Percentiles rank a stretch among this genome's conserved stretches.
These are phyloP conservation scores for Drosophila burlai DNA, from an alignment of 1,140 invertebrate genomes.

Conservation along the genomic window DNA sequence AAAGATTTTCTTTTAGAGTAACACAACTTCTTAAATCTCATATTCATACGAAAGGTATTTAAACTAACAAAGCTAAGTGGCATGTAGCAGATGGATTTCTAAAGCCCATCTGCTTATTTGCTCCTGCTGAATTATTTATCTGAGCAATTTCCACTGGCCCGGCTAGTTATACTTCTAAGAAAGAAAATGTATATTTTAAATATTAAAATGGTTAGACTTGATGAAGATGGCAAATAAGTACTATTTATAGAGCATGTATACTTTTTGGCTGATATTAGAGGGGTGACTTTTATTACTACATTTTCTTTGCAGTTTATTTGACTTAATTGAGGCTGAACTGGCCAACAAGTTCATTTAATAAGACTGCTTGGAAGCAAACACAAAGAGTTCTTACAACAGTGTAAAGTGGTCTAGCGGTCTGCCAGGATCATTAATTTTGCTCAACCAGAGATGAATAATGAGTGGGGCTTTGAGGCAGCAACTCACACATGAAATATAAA, in stretches of 20 bases:
- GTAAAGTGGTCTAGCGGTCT: slow-evolving; percentile 25
- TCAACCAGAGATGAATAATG: slow-evolving; percentile 69
- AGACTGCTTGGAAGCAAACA: slow-evolving; percentile 24
- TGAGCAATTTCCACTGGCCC: neutral
- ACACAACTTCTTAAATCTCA: no score
- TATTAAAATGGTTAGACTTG: slow-evolving; percentile 4
- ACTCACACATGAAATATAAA: slow-evolving; percentile 32
- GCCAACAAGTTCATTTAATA: slow-evolving; percentile 12
- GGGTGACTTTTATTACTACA: neutral
- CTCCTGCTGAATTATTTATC: slow-evolving; percentile 10
- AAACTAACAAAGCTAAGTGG: no score
- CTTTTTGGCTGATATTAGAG: neutral
- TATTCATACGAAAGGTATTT: no score
- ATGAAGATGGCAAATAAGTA: neutral
- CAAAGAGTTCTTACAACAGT: slow-evolving; percentile 26
- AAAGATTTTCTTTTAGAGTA: neutral
- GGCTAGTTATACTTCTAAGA: neutral
- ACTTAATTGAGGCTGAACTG: neutral
- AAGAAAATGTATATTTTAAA: neutral
- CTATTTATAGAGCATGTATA: neutral
- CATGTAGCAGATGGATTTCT: neutral
- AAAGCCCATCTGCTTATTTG: neutral
- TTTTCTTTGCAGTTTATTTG: neutral
- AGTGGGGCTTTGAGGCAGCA: slow-evolving; percentile 26
- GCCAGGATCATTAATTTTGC: slow-evolving; percentile 64